These are phyloP conservation scores for Trochalopteron elliotii DNA, from an alignment of 2,113 vertebrate species.

Conservation along the genomic window DNA sequence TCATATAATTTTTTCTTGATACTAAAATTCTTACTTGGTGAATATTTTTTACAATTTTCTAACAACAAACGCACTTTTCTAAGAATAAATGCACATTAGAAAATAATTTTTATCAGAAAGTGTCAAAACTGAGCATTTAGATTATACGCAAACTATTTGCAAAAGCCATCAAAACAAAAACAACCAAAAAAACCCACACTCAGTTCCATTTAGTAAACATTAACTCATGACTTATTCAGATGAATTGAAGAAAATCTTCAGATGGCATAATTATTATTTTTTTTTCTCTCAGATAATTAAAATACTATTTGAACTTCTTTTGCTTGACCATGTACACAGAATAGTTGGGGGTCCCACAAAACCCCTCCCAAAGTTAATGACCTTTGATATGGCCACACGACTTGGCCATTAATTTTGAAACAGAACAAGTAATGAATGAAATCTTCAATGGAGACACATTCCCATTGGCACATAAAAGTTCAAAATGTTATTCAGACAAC, in stretches of 20 bases:
- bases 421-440: neutral
- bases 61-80: neutral
- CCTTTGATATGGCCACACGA: neutral
- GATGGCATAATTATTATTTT: neutral
- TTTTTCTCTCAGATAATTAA: neutral
- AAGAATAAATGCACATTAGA: neutral
- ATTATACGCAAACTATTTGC: neutral
- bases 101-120: neutral
- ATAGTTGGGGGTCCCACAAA: neutral
- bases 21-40: neutral
- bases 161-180: neutral
- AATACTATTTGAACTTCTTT: neutral
- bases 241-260: neutral
- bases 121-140: neutral
- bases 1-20: neutral
- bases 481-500: neutral
- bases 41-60: neutral
- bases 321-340: neutral
- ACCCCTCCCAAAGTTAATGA: neutral
- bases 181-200: neutral
- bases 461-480: neutral
- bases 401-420: neutral
- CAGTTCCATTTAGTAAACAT: neutral
- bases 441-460: neutral
- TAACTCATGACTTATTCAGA: neutral